Conservation (phyloP, 1,140 invertebrate genomes). For the Notospermus geniculatus region DNA sequence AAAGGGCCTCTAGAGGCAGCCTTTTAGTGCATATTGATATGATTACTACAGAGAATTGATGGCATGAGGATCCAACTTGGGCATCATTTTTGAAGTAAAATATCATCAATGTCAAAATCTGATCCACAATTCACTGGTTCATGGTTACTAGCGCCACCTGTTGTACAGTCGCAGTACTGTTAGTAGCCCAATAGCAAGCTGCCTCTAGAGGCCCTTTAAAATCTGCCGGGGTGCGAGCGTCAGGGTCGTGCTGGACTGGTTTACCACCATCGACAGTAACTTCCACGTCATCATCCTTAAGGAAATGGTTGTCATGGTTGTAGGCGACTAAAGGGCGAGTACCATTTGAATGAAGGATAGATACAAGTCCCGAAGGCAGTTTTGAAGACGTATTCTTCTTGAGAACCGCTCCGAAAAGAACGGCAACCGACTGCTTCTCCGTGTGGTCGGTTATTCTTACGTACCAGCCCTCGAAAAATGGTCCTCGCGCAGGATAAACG, state of each 20-base stretch:
- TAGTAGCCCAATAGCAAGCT: too few relatives aligned
- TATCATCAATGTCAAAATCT: too few relatives aligned
- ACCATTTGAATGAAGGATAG: background rate
- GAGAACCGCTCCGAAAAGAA: background rate
- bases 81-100: too few relatives aligned
- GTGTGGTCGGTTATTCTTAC: slow-evolving; percentile 19
- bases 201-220: too few relatives aligned
- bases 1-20: too few relatives aligned
- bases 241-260: slow-evolving; percentile 28
- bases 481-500: slow-evolving; percentile 22
- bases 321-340: background rate
- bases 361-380: background rate
- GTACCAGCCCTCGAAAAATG: slow-evolving; percentile 33
- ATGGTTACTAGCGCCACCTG: too few relatives aligned
- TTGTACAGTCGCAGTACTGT: too few relatives aligned
- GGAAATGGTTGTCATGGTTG: too few relatives aligned
- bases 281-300: background rate
- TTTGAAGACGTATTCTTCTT: background rate
- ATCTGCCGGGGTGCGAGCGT: slow-evolving; percentile 25
- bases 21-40: too few relatives aligned
- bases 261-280: slow-evolving; percentile 26
- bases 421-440: slow-evolving; percentile 1
- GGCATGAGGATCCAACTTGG: too few relatives aligned
- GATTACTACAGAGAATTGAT: too few relatives aligned
- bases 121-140: too few relatives aligned